Evolutionary conservation across 1,140 invertebrate genomes (phyloP), one percentile per base, ranked within the genome.

Genomic region (Choristoneura fumiferana): DNA sequence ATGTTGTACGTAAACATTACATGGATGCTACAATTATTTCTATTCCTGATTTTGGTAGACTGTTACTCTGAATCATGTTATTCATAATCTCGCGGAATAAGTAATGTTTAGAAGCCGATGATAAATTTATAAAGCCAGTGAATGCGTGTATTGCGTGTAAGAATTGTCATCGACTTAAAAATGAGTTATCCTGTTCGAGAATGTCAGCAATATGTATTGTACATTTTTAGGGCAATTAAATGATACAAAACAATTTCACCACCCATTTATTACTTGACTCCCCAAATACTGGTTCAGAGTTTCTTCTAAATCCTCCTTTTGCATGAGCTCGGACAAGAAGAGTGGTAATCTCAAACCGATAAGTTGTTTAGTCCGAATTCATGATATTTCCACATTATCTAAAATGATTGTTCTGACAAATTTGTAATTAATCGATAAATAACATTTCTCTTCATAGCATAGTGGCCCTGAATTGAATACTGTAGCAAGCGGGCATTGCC

Each of bases 171-270:
- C 77, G 76, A 72, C 72, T 84, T 78, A 67, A 53, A 18, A 52
- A 68, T 61, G 69, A 58, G 62, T 76, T 80, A 76, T 78, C 69
- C 76, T 76, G 76, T 79, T 74, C 67, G 77, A 76, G 83, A 82
- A 84, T 87, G 86, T 89, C 80, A 68, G 78, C 75, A 78, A 54
- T 81, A 71, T 85, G 81, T 87, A 85, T 78, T 87, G 82, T 87
- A 87, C 82, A 81, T 85, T 86, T 86, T 84, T 84, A 85, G 84
- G 86, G 81, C 80, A 78, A 87, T 84, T 84, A 87, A 89, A 87
- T 83, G 79, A 87, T 87, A 81, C 79, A 83, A 81, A 86, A 73
- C 74, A 70, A 73, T 60, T 64, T 68, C 49, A 56, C 52, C 60
- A 57, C 60, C 62, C 66, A 62, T 80, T 80, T 80, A 68, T 69